These are phyloP conservation scores for Scaptomyza tumidula DNA, from an alignment of 2,888 invertebrate species.

Conservation along the genomic window DNA sequence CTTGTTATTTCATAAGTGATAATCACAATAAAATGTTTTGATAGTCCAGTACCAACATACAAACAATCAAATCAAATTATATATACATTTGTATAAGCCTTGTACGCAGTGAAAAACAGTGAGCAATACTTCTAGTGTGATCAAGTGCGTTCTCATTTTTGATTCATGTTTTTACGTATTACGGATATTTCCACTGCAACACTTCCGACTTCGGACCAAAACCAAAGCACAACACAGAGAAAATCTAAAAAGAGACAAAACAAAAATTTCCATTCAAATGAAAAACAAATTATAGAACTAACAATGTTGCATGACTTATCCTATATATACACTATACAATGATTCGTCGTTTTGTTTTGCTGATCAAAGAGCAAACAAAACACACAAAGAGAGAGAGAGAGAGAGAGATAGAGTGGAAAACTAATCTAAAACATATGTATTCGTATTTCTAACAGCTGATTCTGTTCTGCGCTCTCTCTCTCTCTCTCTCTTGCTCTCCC, in stretches of 20 bases:
- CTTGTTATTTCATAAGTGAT: background rate
- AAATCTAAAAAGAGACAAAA: too few relatives aligned
- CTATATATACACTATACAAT: background rate
- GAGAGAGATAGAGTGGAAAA: background rate
- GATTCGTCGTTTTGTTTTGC: background rate
- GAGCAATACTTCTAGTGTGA: background rate
- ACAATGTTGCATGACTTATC: slow-evolving; percentile 2
- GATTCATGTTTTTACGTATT: background rate
- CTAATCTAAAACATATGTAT: background rate
- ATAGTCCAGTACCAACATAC: background rate
- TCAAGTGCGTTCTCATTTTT: background rate
- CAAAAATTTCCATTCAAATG: background rate
- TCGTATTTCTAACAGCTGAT: slow-evolving; percentile 2
- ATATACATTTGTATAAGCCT: background rate
- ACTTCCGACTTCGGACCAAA: background rate
- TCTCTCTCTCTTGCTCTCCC: background rate
- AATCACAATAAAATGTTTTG: background rate
- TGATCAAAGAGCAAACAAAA: background rate
- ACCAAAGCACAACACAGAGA: background rate
- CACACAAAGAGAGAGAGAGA: background rate
- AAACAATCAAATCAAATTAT: background rate
- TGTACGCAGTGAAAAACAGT: slow-evolving; percentile 2
- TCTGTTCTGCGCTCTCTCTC: slow-evolving; percentile 9
- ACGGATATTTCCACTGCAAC: slow-evolving; percentile 1
- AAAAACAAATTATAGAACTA: background rate